A percentile compares a stretch with the other conserved stretches of the same genome.
These are phyloP conservation scores for Calliopum simillimum DNA, from an alignment of 2,888 invertebrate genomes.

Conservation along the genomic window DNA sequence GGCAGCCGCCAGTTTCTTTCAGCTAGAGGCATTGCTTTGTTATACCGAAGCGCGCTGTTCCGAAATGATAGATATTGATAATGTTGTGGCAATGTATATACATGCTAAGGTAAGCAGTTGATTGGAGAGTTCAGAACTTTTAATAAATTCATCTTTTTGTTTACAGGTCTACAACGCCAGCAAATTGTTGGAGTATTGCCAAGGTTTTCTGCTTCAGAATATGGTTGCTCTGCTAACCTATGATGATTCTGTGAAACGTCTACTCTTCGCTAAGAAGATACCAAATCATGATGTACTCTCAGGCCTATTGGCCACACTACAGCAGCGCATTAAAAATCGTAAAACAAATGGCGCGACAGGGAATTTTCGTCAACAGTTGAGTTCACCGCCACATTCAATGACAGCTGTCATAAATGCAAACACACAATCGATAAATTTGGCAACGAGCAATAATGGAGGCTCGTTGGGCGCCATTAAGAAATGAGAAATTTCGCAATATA, in stretches of 20 bases:
- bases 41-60: constrained; percentile 90
- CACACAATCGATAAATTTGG: no score
- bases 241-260: constrained; percentile 88
- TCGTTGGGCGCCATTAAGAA: constrained; percentile 42
- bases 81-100: constrained; percentile 92
- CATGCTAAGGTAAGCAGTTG: constrained; percentile 88
- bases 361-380: constrained; percentile 60
- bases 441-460: constrained; percentile 7
- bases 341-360: constrained; percentile 47
- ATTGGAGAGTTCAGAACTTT: fast-evolving
- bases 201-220: constrained; percentile 90
- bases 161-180: constrained; percentile 86
- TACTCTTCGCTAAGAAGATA: constrained; percentile 88
- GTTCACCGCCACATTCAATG: constrained; percentile 47
- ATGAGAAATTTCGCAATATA: constrained; percentile 6
- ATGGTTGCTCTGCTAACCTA: constrained; percentile 94
- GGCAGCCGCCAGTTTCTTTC: constrained; percentile 93
- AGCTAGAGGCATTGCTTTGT: constrained; percentile 84
- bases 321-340: constrained; percentile 82
- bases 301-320: constrained; percentile 82
- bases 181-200: constrained; percentile 88
- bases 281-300: constrained; percentile 91
- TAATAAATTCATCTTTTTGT: neutral
- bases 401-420: neutral
- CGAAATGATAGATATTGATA: constrained; percentile 85